phyloP scores from a whole-genome alignment of 1,140 invertebrate genomes.

The Drosophila erecta region DNA sequence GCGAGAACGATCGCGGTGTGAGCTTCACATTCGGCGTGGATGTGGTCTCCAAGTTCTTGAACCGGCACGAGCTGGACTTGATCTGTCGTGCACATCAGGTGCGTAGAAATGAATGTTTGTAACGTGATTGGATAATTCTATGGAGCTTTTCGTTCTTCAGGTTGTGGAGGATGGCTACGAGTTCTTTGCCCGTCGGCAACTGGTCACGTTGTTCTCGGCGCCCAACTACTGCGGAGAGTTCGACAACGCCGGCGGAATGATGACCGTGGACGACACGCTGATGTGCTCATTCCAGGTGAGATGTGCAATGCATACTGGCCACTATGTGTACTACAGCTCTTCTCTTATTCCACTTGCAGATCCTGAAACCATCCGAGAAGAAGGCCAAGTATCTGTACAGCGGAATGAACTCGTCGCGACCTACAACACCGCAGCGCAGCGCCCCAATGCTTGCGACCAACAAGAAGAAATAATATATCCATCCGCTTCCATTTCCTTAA shows the following conservation, averaged over 20 bases:
- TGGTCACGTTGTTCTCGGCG: constrained; percentile 96
- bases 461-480: constrained; percentile 91
- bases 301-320: not conserved
- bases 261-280: constrained; percentile 99
- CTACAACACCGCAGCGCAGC: constrained; percentile 94
- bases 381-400: constrained; percentile 99
- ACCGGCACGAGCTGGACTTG: constrained; percentile 93
- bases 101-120: not conserved
- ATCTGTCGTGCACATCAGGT: constrained; percentile 96
- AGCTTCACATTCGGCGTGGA: constrained; percentile 94
- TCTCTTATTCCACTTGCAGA: constrained; percentile 87
- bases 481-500: constrained; percentile 85
- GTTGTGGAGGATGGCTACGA: constrained; percentile 96
- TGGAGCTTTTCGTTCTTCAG: constrained; percentile 72
- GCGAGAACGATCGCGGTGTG: constrained; percentile 95
- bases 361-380: constrained; percentile 99
- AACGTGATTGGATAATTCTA: not conserved
- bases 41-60: constrained; percentile 93
- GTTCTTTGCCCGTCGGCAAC: constrained; percentile 95
- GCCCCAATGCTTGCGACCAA: constrained; percentile 86
- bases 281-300: constrained; percentile 97
- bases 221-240: constrained; percentile 96
- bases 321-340: too few relatives aligned
- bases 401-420: constrained; percentile 92
- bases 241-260: constrained; percentile 98